phyloP scores from a whole-genome alignment of 2,888 invertebrate genomes.

The Protophormia terraenovae region DNA sequence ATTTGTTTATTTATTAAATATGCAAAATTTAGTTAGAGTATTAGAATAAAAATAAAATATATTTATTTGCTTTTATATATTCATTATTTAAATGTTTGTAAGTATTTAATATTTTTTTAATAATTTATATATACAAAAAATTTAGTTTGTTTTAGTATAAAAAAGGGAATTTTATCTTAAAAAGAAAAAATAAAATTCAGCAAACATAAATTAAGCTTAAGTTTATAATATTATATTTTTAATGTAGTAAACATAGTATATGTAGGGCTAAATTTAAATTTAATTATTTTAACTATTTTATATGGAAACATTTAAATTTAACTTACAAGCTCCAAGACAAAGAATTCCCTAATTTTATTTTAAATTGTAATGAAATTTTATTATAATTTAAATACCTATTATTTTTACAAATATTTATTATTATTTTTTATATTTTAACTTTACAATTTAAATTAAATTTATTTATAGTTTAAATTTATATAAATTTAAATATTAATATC shows the following conservation, averaged over 20 bases:
- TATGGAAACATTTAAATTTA: background rate
- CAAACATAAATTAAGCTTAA: conserved; percentile 25
- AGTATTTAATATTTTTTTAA: background rate
- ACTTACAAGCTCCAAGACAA: conserved; percentile 37
- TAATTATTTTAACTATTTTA: background rate
- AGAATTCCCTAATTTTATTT: conserved; percentile 44
- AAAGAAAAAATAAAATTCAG: conserved; percentile 22
- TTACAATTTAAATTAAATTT: background rate
- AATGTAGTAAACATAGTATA: background rate
- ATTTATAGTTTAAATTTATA: background rate
- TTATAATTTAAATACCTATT: background rate
- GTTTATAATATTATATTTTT: background rate
- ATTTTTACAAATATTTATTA: background rate
- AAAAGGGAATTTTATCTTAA: no score
- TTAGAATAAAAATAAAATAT: background rate
- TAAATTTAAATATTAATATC: background rate
- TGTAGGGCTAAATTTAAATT: background rate
- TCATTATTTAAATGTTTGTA: background rate
- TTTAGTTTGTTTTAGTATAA: background rate
- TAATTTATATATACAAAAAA: background rate
- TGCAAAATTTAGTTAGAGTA: background rate
- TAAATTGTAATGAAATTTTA: background rate
- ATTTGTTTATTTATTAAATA: background rate
- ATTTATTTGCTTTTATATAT: background rate
- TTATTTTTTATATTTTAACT: background rate